phyloP scores from a whole-genome alignment of 2,113 vertebrate genomes.

The Orycteropus afer region DNA sequence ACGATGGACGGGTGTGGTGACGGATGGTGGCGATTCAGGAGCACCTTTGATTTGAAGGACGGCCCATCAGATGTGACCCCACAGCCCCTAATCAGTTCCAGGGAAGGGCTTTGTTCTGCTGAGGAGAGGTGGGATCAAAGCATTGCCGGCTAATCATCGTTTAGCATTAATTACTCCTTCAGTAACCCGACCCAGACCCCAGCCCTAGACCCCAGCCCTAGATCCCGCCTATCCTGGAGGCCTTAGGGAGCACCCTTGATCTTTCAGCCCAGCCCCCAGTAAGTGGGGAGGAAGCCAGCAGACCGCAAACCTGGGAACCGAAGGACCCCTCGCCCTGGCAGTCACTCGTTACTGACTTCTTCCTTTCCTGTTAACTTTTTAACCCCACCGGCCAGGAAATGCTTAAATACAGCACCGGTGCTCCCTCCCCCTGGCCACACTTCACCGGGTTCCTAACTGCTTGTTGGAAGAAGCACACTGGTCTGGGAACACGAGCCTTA shows the following conservation, averaged over 20 bases:
- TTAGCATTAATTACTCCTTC: slow-evolving; percentile 59
- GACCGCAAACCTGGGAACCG: slow-evolving; percentile 57
- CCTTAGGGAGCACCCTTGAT: slow-evolving; percentile 69
- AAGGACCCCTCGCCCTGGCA: slow-evolving; percentile 51
- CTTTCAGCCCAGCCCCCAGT: slow-evolving; percentile 58
- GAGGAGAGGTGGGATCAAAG: slow-evolving; percentile 72
- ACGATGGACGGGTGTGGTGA: background rate
- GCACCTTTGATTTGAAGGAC: slow-evolving; percentile 47
- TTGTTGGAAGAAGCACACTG: background rate
- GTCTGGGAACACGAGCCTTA: background rate
- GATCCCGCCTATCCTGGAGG: background rate
- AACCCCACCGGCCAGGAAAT: slow-evolving; percentile 72
- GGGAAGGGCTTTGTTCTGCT: slow-evolving; percentile 52
- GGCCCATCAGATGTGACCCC: slow-evolving; percentile 29
- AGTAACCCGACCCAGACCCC: slow-evolving; percentile 47
- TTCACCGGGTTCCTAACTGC: background rate
- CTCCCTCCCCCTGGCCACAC: background rate
- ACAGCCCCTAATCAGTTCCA: slow-evolving; percentile 67
- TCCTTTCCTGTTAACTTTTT: slow-evolving; percentile 71
- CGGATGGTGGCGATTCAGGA: background rate
- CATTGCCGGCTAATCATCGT: slow-evolving; percentile 56
- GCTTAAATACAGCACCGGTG: background rate
- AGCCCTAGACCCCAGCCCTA: background rate
- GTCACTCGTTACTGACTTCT: background rate
- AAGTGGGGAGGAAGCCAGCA: background rate